Percentiles rank a stretch among this genome's conserved stretches.
Evolutionary conservation across 2,113 vertebrate species (phyloP).

Genomic region (Athene noctua): DNA sequence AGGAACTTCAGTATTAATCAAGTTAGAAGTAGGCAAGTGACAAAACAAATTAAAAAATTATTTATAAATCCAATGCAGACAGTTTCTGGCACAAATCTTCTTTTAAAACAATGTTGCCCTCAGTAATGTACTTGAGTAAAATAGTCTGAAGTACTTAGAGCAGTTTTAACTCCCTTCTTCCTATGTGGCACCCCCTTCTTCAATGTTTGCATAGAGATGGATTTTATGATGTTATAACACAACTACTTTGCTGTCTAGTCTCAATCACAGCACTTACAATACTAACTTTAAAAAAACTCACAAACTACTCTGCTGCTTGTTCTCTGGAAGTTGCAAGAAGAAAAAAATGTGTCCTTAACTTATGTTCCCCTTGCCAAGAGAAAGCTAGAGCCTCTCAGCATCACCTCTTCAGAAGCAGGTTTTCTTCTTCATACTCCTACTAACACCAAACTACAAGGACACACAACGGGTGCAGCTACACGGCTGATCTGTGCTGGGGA

Average conservation of each 20-base stretch:
- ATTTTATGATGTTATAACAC: neutral
- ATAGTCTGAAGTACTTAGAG: neutral
- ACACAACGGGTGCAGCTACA: neutral
- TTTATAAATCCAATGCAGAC: neutral
- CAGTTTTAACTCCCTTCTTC: neutral
- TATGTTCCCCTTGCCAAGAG: neutral
- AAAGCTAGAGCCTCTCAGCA: neutral
- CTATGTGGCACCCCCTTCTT: neutral
- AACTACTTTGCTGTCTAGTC: neutral
- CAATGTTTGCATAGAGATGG: neutral
- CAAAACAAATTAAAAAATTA: neutral
- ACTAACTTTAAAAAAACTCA: neutral
- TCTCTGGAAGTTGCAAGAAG: neutral
- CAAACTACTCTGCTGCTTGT: neutral
- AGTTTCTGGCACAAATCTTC: neutral
- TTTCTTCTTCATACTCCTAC: neutral
- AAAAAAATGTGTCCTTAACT: neutral
- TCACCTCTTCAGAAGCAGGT: neutral
- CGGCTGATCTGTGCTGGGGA: neutral
- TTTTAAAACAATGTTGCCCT: neutral
- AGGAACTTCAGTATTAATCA: neutral
- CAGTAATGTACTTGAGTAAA: neutral
- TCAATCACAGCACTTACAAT: neutral
- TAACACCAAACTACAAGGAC: neutral
- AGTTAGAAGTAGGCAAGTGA: neutral